phyloP scores from a whole-genome alignment of 2,888 invertebrate species.

The Suillia variegata region DNA sequence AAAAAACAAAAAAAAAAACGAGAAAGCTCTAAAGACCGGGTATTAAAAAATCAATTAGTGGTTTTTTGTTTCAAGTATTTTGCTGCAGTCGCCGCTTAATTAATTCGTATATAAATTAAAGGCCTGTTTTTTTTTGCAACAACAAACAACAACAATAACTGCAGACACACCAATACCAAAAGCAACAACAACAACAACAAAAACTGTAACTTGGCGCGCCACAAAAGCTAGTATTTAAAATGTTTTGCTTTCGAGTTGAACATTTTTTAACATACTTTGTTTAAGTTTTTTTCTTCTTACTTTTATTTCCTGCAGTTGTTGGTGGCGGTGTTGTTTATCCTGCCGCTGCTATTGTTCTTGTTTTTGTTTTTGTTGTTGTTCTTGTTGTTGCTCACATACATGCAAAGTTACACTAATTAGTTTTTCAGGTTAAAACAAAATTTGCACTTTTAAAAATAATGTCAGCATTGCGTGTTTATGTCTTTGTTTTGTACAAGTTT shows the following conservation, averaged over 20 bases:
- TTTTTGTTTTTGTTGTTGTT: conserved; percentile 20
- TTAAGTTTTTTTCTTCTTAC: neutral
- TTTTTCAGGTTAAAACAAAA: conserved; percentile 56
- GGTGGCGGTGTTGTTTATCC: conserved; percentile 23
- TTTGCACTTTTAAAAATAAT: conserved; percentile 59
- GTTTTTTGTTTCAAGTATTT: too few relatives aligned
- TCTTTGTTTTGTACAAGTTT: conserved; percentile 48
- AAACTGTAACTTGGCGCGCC: neutral
- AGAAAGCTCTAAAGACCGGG: too few relatives aligned
- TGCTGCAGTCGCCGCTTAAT: conserved; percentile 39
- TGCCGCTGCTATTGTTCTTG: conserved; percentile 15
- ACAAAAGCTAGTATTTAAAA: neutral
- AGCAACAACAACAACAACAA: conserved; percentile 23
- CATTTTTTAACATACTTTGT: neutral
- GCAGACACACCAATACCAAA: conserved; percentile 22
- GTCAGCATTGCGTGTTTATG: conserved; percentile 58
- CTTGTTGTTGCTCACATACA: conserved; percentile 21
- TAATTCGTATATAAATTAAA: conserved; percentile 52
- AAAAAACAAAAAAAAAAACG: too few relatives aligned
- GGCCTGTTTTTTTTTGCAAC: conserved; percentile 46
- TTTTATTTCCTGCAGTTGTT: neutral
- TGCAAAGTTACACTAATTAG: conserved; percentile 49
- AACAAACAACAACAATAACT: conserved; percentile 18
- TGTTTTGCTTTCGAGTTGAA: neutral
- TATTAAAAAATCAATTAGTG: conserved; percentile 3